phyloP scores from a whole-genome alignment of 1,140 invertebrate genomes.

The Heterodera schachtii region DNA sequence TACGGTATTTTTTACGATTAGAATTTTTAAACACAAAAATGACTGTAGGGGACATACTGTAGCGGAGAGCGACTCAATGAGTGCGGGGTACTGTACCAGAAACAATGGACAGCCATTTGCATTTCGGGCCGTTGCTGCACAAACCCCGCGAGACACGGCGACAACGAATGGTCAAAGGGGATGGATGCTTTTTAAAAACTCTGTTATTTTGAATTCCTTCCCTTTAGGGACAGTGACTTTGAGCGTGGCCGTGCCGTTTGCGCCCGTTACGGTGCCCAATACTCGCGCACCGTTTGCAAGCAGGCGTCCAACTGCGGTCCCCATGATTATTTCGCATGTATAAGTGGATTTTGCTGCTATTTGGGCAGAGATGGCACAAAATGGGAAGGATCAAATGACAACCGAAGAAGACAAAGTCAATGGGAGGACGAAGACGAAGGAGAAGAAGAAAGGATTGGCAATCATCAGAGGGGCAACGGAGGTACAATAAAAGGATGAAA shows the following conservation, averaged over 20 bases:
- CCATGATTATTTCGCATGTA: not conserved
- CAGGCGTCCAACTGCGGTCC: slow-evolving; percentile 7
- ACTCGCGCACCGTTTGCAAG: not conserved
- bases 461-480: not conserved
- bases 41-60: not conserved
- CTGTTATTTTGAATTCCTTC: not conserved
- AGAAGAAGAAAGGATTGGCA: not conserved
- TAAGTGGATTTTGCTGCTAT: slow-evolving; percentile 2
- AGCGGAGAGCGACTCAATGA: not conserved
- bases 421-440: not conserved
- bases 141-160: not conserved
- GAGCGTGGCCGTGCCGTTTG: not conserved
- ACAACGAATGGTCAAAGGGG: not conserved
- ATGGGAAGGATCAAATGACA: not conserved
- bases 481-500: not conserved
- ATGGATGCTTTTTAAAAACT: not conserved
- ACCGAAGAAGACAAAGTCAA: not conserved
- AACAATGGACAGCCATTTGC: not conserved
- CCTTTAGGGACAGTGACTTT: not conserved
- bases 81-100: not conserved
- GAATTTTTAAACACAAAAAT: not conserved
- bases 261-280: not conserved
- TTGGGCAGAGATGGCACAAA: not conserved
- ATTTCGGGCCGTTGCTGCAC: not conserved
- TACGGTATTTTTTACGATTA: not conserved